Evolutionary conservation across 2,888 invertebrate species (phyloP).

Genomic region (Nomada flava): DNA sequence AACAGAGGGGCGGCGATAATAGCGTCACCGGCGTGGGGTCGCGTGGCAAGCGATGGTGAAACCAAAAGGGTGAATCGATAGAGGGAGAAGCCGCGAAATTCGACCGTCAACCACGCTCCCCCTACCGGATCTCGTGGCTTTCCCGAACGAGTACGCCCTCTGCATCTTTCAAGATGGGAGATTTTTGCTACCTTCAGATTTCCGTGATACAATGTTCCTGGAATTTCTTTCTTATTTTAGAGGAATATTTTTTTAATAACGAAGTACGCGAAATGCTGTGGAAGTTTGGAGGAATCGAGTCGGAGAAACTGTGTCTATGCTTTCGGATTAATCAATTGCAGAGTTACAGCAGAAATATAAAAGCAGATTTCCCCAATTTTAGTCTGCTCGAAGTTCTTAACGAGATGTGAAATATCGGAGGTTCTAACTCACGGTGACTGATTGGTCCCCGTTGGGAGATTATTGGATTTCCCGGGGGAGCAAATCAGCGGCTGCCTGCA

Average conservation of each 20-base stretch:
- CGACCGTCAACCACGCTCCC: slow-evolving; percentile 56
- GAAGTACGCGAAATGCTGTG: too few relatives aligned
- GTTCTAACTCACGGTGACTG: slow-evolving; percentile 14
- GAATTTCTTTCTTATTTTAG: background rate
- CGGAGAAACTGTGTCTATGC: too few relatives aligned
- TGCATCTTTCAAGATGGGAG: background rate
- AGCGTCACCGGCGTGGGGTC: slow-evolving; percentile 49
- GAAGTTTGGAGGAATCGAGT: too few relatives aligned
- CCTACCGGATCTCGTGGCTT: slow-evolving; percentile 45
- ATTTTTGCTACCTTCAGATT: background rate
- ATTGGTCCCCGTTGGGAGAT: slow-evolving; percentile 34
- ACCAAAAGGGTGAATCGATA: slow-evolving; percentile 80
- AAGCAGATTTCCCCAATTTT: background rate
- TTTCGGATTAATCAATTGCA: too few relatives aligned
- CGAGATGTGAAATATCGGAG: background rate
- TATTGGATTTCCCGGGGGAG: slow-evolving; percentile 59
- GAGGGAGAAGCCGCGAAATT: slow-evolving; percentile 68
- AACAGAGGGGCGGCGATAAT: slow-evolving; percentile 56
- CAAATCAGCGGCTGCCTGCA: slow-evolving; percentile 50
- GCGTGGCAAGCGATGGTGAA: slow-evolving; percentile 74
- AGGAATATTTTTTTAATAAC: background rate
- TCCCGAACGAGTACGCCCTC: slow-evolving; percentile 62
- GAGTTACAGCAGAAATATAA: too few relatives aligned
- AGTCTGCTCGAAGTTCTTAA: too few relatives aligned
- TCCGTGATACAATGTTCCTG: too few relatives aligned